A percentile compares a stretch with the other conserved stretches of the same genome.
Evolutionary conservation across 2,888 invertebrate species (phyloP).

Genomic region (Platerodrilus igneus): DNA sequence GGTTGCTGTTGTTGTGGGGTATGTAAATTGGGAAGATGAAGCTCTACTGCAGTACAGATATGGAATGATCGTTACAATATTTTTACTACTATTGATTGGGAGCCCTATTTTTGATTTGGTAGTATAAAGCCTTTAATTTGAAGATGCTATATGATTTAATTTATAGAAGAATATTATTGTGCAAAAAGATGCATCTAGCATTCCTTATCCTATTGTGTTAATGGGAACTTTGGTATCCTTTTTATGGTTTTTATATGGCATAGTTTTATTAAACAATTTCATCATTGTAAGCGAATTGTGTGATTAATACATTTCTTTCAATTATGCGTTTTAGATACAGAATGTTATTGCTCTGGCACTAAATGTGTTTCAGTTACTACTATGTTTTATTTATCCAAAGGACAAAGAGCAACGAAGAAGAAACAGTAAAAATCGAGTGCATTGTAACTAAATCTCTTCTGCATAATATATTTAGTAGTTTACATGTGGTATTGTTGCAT

Average conservation of each 20-base stretch:
- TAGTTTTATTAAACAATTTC: constrained; percentile 69
- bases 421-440: too few relatives aligned
- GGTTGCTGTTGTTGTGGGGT: constrained; percentile 57
- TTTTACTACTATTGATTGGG: constrained; percentile 63
- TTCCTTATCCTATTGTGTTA: constrained; percentile 85
- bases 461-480: too few relatives aligned
- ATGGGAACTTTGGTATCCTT: constrained; percentile 74
- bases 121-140: constrained; percentile 39
- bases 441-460: too few relatives aligned
- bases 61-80: constrained; percentile 64
- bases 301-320: background rate
- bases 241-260: constrained; percentile 78
- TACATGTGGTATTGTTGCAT: too few relatives aligned
- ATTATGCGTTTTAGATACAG: constrained; percentile 55
- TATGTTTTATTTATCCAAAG: constrained; percentile 69
- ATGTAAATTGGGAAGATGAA: constrained; percentile 63
- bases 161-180: constrained; percentile 70
- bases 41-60: constrained; percentile 62
- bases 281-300: constrained; percentile 61
- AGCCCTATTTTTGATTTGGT: constrained; percentile 68
- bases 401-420: too few relatives aligned
- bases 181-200: constrained; percentile 75
- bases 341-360: constrained; percentile 62
- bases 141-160: constrained; percentile 4
- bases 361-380: constrained; percentile 58